Conservation (phyloP, 1,140 invertebrate genomes). For the Theocolax elegans region DNA sequence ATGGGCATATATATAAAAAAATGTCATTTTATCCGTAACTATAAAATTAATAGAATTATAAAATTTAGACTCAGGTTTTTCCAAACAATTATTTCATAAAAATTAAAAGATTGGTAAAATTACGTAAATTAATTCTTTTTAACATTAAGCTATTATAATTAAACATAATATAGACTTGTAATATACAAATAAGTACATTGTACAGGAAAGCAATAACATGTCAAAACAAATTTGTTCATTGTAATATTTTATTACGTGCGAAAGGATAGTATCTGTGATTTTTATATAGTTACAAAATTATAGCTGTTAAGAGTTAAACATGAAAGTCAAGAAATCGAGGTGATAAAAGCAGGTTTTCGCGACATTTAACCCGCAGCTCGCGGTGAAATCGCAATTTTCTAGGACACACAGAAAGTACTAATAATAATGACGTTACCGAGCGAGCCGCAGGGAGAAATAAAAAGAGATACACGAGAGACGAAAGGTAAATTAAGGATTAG, state of each 20-base stretch:
- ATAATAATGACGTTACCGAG: slow-evolving; percentile 31
- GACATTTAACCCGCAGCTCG: slow-evolving; percentile 29
- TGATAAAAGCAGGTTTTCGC: slow-evolving; percentile 32
- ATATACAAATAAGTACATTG: too few species aligned
- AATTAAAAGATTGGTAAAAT: too few species aligned
- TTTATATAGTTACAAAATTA: neutral
- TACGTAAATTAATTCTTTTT: too few species aligned
- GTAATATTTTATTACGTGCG: neutral
- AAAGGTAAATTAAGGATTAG: slow-evolving; percentile 25
- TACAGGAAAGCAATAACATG: too few species aligned
- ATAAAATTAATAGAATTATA: too few species aligned
- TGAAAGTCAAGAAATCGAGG: slow-evolving; percentile 6
- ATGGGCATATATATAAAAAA: too few species aligned
- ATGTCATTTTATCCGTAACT: too few species aligned
- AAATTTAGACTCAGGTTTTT: too few species aligned
- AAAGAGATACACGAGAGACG: slow-evolving; percentile 6
- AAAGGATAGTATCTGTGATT: neutral
- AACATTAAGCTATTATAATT: too few species aligned
- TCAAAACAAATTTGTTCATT: neutral
- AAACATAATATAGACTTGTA: too few species aligned
- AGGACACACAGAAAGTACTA: slow-evolving; percentile 22
- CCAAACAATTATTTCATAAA: too few species aligned
- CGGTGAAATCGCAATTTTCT: slow-evolving; percentile 39
- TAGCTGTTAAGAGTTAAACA: neutral
- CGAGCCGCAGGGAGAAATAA: neutral